A percentile compares a stretch with the other conserved stretches of the same genome.
These are phyloP conservation scores for human (Homo sapiens) DNA, from an alignment of 2,113 vertebrate species.

Conservation along the genomic window GRCh38 chr9:134315001-134315500, in stretches of 20 bases:
- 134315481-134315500: slow-evolving; percentile 19
- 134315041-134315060: background rate
- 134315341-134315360: background rate
- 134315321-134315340: background rate
- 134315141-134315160: fast-evolving
- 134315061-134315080: background rate
- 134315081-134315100: fast-evolving
- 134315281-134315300: background rate
- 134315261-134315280: fast-evolving
- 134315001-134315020: too few species aligned
- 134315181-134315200: background rate
- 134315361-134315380: background rate
- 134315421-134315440: slow-evolving; percentile 4
- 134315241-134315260: fast-evolving
- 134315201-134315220: background rate
- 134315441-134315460: slow-evolving; percentile 49
- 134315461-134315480: slow-evolving; percentile 46
- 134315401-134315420: slow-evolving; percentile 51
- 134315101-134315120: too few species aligned
- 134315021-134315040: too few species aligned
- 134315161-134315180: background rate
- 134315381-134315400: slow-evolving; percentile 53
- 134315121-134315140: background rate
- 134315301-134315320: background rate
- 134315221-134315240: background rate